Base-by-base conservation (phyloP, 2,888 invertebrate genomes). In the Drosophila nigricruria region DNA sequence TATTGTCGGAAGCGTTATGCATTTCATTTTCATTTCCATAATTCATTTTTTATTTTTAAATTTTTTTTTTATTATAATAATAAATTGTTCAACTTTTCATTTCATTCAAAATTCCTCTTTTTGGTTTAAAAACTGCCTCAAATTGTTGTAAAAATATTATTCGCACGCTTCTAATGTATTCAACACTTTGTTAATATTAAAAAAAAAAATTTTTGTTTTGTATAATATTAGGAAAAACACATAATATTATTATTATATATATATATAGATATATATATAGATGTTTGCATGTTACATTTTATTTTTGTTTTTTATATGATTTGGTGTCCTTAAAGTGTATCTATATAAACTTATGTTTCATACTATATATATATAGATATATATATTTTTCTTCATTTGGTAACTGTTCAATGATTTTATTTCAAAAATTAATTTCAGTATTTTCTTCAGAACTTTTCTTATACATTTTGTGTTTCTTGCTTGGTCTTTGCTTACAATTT, bases 1-100 rank as follows among this genome's bases (percentile, higher is more conserved):
- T 92, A 92, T 92, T 92, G 92, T 92, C 92, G 90, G 90, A 91
- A 92, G 92, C 92, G 90, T 91, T 91, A 90, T 90, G 88, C 87
- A 90, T 79, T 84, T 81, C 74, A 80, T 81, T 78, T 82, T 78
- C 45, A 45, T 64, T 72, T 76, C 38, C 50, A 49, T 53, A 65
- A 54, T 60, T 47, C 30, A 30, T 30, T 30, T 30, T 9, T 45
- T 40, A 42, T 69, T 63, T 43, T 49, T 40, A 32, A 45, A 59
- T 57, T 49, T 14, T 45, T 47, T 52, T 57, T 66, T 20, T 25
- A 10, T 52, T 47, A 27, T 47, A n/a, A 47, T 68, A 30, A 18
- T 32, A 38, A 68, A 43, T 23, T 42, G 49, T 50, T 68, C 32
- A 63, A 57, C 36, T 52, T 62, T 62, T 47, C 3, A 3, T 54